Conservation (phyloP, 1,140 invertebrate species). For the Saxidomus purpurata region DNA sequence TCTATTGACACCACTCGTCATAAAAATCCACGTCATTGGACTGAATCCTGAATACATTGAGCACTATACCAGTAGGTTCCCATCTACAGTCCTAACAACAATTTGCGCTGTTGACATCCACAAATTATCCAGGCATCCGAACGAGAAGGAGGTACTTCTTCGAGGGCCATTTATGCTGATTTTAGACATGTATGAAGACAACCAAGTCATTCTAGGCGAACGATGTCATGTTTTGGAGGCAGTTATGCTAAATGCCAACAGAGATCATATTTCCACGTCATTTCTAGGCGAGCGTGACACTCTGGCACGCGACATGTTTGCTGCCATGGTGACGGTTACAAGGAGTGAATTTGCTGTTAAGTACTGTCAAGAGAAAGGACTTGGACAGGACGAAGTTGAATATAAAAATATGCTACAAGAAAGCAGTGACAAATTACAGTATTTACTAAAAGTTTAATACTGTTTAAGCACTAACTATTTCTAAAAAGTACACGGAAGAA, state of each 20-base stretch:
- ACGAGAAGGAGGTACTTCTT: constrained; percentile 36
- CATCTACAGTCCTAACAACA: constrained; percentile 25
- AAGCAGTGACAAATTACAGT: neutral
- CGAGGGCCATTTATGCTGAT: constrained; percentile 53
- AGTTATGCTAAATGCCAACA: constrained; percentile 48
- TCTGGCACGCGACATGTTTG: constrained; percentile 56
- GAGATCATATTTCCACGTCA: constrained; percentile 56
- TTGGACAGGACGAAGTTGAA: constrained; percentile 4
- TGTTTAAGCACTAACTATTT: too few species aligned
- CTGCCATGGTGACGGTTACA: constrained; percentile 51
- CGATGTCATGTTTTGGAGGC: constrained; percentile 45
- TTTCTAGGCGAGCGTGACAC: constrained; percentile 28
- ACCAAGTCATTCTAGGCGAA: neutral
- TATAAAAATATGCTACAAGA: constrained; percentile 7
- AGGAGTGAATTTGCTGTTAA: constrained; percentile 37
- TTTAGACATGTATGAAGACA: constrained; percentile 46
- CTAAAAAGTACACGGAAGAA: too few species aligned
- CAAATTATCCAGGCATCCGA: constrained; percentile 46
- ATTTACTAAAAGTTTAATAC: neutral
- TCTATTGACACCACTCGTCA: constrained; percentile 6
- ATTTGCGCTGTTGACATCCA: constrained; percentile 60
- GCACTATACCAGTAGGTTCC: constrained; percentile 41
- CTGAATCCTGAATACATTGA: constrained; percentile 46
- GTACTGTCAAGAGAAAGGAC: constrained; percentile 44
- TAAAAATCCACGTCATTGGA: constrained; percentile 56